Evolutionary conservation across 2,113 vertebrate species (phyloP).

Genomic region (Limanda limanda): DNA sequence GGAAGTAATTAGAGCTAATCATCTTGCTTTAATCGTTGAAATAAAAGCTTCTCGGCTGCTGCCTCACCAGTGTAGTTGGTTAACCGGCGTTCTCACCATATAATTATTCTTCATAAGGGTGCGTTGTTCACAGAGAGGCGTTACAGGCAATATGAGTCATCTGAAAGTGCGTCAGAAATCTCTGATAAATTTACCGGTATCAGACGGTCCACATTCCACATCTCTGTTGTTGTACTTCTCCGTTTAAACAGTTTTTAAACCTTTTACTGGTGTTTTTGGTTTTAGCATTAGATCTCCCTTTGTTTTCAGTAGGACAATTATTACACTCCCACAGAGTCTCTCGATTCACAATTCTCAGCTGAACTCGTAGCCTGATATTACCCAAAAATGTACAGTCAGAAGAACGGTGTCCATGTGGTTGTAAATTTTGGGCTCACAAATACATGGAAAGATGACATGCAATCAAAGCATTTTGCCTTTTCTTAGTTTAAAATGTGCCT

Average conservation of each 20-base stretch:
- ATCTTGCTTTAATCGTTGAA: constrained; percentile 70
- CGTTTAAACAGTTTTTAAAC: not conserved
- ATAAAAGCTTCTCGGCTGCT: constrained; percentile 19
- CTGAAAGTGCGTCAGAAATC: constrained; percentile 29
- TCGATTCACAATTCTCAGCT: not conserved
- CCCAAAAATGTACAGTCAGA: not conserved
- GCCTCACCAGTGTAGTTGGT: constrained; percentile 27
- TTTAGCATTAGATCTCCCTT: not conserved
- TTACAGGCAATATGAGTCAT: constrained; percentile 28
- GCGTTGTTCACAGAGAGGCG: constrained; percentile 49
- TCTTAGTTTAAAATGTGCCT: too few species aligned
- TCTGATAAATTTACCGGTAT: constrained; percentile 18
- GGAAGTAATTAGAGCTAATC: constrained; percentile 80
- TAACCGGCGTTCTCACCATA: constrained; percentile 41
- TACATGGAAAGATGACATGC: too few species aligned
- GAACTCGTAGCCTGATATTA: not conserved
- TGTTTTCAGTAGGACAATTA: not conserved
- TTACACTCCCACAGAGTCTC: not conserved
- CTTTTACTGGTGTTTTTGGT: not conserved
- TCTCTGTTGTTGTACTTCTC: not conserved
- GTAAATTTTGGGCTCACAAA: not conserved
- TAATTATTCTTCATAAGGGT: constrained; percentile 61
- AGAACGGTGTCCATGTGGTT: not conserved
- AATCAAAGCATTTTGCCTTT: not conserved
- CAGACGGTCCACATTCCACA: constrained; percentile 27